Conservation (phyloP, 2,888 invertebrate genomes). For the Saturnia japonica region DNA sequence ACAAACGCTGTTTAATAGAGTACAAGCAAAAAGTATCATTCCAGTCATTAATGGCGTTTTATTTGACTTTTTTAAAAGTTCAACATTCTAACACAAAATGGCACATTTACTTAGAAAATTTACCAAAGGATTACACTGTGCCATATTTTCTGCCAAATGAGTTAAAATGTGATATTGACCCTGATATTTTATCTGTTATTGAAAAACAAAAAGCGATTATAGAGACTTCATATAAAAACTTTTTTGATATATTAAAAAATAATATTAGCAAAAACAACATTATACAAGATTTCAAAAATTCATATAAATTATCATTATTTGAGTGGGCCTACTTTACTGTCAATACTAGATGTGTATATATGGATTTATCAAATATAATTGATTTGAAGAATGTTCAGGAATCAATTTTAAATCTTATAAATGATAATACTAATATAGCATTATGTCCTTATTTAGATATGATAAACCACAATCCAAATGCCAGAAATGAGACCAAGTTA, state of each 20-base stretch:
- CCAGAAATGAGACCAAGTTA: slow-evolving; percentile 79
- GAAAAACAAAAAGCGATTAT: slow-evolving; percentile 77
- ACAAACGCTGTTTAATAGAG: slow-evolving; percentile 67
- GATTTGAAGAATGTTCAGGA: slow-evolving; percentile 69
- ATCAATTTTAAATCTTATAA: slow-evolving; percentile 66
- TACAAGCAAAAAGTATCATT: slow-evolving; percentile 76
- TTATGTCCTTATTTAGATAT: slow-evolving; percentile 94
- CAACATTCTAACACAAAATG: slow-evolving; percentile 80
- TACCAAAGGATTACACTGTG: slow-evolving; percentile 85
- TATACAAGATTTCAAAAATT: slow-evolving; percentile 52
- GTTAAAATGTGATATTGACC: slow-evolving; percentile 81
- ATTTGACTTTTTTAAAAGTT: slow-evolving; percentile 86
- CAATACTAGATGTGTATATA: slow-evolving; percentile 92
- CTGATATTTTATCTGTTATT: slow-evolving; percentile 78
- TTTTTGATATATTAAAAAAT: slow-evolving; percentile 68
- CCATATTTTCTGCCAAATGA: slow-evolving; percentile 85
- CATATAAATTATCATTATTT: slow-evolving; percentile 81
- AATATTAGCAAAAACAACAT: slow-evolving; percentile 55
- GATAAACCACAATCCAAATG: slow-evolving; percentile 90
- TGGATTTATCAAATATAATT: slow-evolving; percentile 77
- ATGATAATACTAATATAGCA: slow-evolving; percentile 85
- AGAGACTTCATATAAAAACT: slow-evolving; percentile 66
- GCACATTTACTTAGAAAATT: slow-evolving; percentile 85
- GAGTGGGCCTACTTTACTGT: slow-evolving; percentile 92
- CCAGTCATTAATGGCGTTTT: slow-evolving; percentile 88